Evolutionary conservation across 2,797 vertebrate genomes (phyloP).

Genomic region (Syncerus caffer): DNA sequence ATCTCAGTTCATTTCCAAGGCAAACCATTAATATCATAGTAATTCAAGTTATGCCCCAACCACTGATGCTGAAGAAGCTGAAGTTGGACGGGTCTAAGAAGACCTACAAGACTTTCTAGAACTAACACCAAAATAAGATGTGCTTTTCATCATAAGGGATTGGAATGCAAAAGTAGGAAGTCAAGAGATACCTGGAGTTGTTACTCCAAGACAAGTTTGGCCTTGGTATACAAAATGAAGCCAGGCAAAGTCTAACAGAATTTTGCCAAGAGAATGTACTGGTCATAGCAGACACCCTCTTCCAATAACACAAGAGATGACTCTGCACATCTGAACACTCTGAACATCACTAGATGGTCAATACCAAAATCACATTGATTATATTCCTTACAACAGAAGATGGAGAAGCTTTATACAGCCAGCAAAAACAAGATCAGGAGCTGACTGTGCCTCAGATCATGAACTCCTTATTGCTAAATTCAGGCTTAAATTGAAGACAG

Average conservation of each 20-base stretch:
- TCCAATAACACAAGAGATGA: background rate
- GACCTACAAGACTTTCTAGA: background rate
- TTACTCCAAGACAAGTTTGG: background rate
- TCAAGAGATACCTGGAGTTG: background rate
- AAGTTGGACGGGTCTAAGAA: background rate
- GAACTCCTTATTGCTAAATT: background rate
- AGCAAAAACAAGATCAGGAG: background rate
- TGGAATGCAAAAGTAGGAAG: background rate
- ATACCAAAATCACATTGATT: background rate
- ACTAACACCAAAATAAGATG: background rate
- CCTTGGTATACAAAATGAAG: background rate
- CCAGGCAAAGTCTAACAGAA: background rate
- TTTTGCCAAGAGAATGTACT: background rate
- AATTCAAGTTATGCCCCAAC: background rate
- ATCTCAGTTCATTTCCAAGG: background rate
- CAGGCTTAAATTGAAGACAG: background rate
- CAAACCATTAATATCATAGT: background rate
- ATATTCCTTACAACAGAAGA: background rate
- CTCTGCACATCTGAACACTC: background rate
- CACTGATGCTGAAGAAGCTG: background rate
- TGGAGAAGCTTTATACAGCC: background rate
- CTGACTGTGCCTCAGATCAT: background rate
- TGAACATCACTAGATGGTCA: background rate
- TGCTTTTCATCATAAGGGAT: background rate
- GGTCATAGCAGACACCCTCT: background rate